These are phyloP conservation scores for Peromyscus californicus DNA, from an alignment of 2,113 vertebrate species.

Conservation along the genomic window DNA sequence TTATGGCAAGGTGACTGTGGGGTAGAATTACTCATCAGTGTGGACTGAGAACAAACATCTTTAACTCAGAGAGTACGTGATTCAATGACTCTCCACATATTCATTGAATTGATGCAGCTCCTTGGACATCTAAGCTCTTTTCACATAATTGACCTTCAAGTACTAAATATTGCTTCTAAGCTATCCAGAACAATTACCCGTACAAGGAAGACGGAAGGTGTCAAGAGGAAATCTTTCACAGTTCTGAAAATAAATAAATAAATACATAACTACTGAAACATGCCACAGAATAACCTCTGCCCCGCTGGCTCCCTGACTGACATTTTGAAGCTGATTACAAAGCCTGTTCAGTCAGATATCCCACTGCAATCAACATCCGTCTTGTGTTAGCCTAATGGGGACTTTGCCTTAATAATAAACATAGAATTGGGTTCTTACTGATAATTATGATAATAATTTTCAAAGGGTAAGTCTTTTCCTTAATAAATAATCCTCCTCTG, in stretches of 20 bases:
- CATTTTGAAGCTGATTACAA: slow-evolving; percentile 80
- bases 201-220: background rate
- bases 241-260: background rate
- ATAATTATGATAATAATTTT: slow-evolving; percentile 84
- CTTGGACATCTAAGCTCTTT: slow-evolving; percentile 56
- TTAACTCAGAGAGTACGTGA: slow-evolving; percentile 21
- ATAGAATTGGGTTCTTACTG: slow-evolving; percentile 81
- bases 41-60: slow-evolving; percentile 12
- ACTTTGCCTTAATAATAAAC: slow-evolving; percentile 82
- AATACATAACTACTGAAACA: background rate
- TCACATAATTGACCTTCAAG: slow-evolving; percentile 5
- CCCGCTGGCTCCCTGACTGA: slow-evolving; percentile 73
- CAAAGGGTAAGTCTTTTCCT: slow-evolving; percentile 78
- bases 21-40: slow-evolving; percentile 44
- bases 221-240: slow-evolving; percentile 41
- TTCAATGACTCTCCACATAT: slow-evolving; percentile 38
- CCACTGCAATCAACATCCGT: slow-evolving; percentile 79
- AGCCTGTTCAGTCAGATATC: slow-evolving; percentile 69
- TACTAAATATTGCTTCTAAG: slow-evolving; percentile 52
- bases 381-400: slow-evolving; percentile 74
- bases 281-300: slow-evolving; percentile 63
- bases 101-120: slow-evolving; percentile 29
- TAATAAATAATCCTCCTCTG: slow-evolving; percentile 83
- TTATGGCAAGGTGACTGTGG: background rate
- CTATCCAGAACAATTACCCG: slow-evolving; percentile 62